A percentile compares a stretch with the other conserved stretches of the same genome.
These are phyloP conservation scores for Vulpes lagopus DNA, from an alignment of 2,113 vertebrate species.

Conservation along the genomic window DNA sequence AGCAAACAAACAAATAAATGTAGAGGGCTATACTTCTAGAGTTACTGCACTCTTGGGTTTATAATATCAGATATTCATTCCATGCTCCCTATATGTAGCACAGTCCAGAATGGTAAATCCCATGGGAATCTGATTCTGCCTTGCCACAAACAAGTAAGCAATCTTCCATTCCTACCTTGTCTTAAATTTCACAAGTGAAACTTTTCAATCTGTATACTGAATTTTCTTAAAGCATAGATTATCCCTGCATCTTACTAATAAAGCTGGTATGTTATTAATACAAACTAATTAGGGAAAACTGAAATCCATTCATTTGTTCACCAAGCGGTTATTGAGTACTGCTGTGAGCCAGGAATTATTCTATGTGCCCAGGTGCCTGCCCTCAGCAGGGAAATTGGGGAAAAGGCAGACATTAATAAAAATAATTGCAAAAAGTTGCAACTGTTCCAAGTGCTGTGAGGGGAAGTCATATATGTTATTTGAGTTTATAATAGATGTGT, in stretches of 20 bases:
- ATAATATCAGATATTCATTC: background rate
- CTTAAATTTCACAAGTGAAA: constrained; percentile 21
- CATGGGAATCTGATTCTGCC: background rate
- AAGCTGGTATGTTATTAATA: background rate
- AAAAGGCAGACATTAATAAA: background rate
- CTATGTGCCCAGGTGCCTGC: background rate
- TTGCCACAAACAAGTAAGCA: background rate
- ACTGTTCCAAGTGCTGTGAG: background rate
- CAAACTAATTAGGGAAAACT: background rate
- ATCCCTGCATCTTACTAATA: background rate
- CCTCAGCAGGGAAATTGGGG: background rate
- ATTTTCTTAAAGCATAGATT: background rate
- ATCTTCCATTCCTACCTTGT: background rate
- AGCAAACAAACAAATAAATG: background rate
- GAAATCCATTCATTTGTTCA: constrained; percentile 31
- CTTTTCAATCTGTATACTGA: background rate
- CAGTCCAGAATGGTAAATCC: background rate
- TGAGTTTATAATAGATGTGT: background rate
- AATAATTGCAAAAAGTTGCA: background rate
- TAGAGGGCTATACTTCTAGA: constrained; percentile 6
- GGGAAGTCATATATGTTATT: background rate
- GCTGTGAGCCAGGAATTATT: background rate
- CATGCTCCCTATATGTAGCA: background rate
- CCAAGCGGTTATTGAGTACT: background rate
- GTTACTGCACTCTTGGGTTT: background rate